Percentiles rank a stretch among this genome's conserved stretches.
These are phyloP conservation scores for Gallinago jamesoni DNA, from an alignment of 2,113 vertebrate genomes.

Conservation along the genomic window DNA sequence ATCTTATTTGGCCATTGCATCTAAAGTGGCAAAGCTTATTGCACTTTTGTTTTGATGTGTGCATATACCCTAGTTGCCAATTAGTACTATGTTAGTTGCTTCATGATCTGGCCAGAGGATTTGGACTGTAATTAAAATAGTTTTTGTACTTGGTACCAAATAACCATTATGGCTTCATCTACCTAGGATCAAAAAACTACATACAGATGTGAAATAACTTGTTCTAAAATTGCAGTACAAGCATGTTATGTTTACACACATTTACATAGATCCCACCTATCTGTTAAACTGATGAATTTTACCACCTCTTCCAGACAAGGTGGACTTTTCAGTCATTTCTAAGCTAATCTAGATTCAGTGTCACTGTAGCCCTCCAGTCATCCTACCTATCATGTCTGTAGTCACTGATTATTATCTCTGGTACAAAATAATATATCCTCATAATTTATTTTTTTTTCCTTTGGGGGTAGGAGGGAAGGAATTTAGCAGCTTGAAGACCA, in stretches of 20 bases:
- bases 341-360: neutral
- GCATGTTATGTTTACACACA: neutral
- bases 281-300: neutral
- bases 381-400: neutral
- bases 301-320: neutral
- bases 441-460: neutral
- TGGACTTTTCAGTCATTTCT: neutral
- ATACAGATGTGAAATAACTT: neutral
- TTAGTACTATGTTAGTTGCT: neutral
- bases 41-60: neutral
- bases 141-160: neutral
- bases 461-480: accelerated
- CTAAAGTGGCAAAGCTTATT: neutral
- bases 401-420: neutral
- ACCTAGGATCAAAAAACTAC: neutral
- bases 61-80: neutral
- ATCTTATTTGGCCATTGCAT: neutral
- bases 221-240: neutral
- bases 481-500: neutral
- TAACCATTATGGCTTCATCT: neutral
- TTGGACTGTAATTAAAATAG: neutral
- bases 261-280: neutral
- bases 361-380: neutral
- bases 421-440: neutral
- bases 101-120: neutral